Evolutionary conservation across 2,113 vertebrate species (phyloP).

Genomic region (Channa maculata): DNA sequence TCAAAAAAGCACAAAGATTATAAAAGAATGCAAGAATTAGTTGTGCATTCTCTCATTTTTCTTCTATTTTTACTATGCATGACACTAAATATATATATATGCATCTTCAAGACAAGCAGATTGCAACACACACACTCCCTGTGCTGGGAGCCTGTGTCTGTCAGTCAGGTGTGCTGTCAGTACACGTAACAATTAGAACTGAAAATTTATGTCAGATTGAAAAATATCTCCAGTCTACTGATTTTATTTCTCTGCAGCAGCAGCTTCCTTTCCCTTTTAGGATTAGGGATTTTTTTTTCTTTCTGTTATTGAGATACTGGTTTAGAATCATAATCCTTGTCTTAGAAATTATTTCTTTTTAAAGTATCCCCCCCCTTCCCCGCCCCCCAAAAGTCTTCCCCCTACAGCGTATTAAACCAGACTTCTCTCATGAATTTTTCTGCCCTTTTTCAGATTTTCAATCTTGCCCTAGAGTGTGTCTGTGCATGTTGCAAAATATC

Average conservation of each 20-base stretch:
- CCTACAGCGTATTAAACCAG: constrained; percentile 22
- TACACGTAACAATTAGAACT: constrained; percentile 25
- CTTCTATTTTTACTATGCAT: not conserved
- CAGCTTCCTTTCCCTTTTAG: constrained; percentile 4
- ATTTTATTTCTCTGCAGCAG: constrained; percentile 16
- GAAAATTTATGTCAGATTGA: constrained; percentile 2
- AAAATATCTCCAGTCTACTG: not conserved
- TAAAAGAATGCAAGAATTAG: no score
- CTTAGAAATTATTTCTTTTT: constrained; percentile 51
- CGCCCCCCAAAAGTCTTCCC: not conserved
- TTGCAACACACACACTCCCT: not conserved
- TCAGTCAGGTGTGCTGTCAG: constrained; percentile 31
- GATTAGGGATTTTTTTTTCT: constrained; percentile 38
- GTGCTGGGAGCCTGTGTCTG: constrained; percentile 17
- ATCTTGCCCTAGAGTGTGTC: constrained; percentile 21
- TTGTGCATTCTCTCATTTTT: not conserved
- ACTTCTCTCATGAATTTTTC: constrained; percentile 38
- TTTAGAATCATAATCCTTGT: constrained; percentile 62
- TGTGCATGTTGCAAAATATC: constrained; percentile 37
- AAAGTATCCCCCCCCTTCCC: not conserved
- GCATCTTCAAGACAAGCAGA: not conserved
- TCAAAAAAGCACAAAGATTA: not conserved
- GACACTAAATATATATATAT: not conserved
- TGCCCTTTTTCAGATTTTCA: constrained; percentile 28
- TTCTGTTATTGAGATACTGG: constrained; percentile 36